A percentile compares a stretch with the other conserved stretches of the same genome.
Evolutionary conservation across 2,113 vertebrate genomes (phyloP).

Genomic region (Phycodurus eques): DNA sequence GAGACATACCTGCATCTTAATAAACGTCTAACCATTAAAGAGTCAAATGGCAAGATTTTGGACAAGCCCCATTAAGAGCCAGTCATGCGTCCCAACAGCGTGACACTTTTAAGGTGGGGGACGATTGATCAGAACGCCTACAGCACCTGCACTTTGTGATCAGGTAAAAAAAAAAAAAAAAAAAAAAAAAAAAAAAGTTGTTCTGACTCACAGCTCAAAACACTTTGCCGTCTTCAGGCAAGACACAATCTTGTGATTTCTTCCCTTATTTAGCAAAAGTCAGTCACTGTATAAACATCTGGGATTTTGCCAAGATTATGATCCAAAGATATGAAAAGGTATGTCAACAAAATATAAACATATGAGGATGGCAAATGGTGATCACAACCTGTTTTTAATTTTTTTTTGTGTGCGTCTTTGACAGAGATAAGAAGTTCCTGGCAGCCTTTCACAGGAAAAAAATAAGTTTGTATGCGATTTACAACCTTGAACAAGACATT

Average conservation of each 20-base stretch:
- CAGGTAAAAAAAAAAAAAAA: slow-evolving; percentile 30
- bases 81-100: slow-evolving; percentile 62
- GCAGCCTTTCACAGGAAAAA: slow-evolving; percentile 43
- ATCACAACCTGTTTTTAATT: slow-evolving; percentile 6
- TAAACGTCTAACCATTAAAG: slow-evolving; percentile 56
- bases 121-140: slow-evolving; percentile 45
- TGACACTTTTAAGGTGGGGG: slow-evolving; percentile 55
- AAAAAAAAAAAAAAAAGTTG: slow-evolving; percentile 18
- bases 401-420: slow-evolving; percentile 28
- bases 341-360: slow-evolving; percentile 47
- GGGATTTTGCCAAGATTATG: slow-evolving; percentile 30
- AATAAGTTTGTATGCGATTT: slow-evolving; percentile 30
- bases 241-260: slow-evolving; percentile 55
- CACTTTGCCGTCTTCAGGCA: slow-evolving; percentile 47
- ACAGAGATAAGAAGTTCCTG: slow-evolving; percentile 43
- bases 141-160: slow-evolving; percentile 39
- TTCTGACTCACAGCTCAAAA: slow-evolving; percentile 49
- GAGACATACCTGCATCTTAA: slow-evolving; percentile 58
- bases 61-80: slow-evolving; percentile 62
- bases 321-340: slow-evolving; percentile 38
- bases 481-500: slow-evolving; percentile 24
- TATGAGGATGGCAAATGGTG: slow-evolving; percentile 44
- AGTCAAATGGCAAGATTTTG: slow-evolving; percentile 56
- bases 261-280: slow-evolving; percentile 66
- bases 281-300: slow-evolving; percentile 33